phyloP scores from a whole-genome alignment of 2,888 invertebrate genomes.

The Caenorhabditis sp. region DNA sequence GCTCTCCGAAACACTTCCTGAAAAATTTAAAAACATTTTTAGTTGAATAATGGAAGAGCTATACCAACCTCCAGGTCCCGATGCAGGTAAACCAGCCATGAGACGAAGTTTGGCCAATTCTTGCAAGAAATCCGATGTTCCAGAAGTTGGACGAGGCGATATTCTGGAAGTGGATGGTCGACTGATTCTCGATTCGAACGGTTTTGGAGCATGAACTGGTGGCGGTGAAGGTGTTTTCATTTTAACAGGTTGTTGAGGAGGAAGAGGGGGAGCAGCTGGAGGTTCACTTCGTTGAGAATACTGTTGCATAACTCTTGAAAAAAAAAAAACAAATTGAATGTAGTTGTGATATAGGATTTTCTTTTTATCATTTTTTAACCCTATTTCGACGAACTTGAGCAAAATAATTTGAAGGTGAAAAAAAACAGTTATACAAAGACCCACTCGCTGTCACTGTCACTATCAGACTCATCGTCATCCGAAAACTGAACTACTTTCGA shows the following conservation, averaged over 20 bases:
- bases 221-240: not conserved
- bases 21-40: not conserved
- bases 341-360: too few species aligned
- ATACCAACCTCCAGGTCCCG: slow-evolving; percentile 4
- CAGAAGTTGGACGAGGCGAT: slow-evolving; percentile 22
- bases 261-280: not conserved
- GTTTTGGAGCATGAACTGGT: slow-evolving; percentile 1
- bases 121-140: slow-evolving; percentile 39
- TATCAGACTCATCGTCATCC: slow-evolving; percentile 42
- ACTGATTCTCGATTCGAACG: slow-evolving; percentile 1
- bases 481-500: slow-evolving; percentile 43
- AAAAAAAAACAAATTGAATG: too few species aligned
- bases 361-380: too few species aligned
- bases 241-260: not conserved
- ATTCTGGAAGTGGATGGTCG: slow-evolving; percentile 20
- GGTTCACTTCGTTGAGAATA: not conserved
- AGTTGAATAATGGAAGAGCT: too few species aligned
- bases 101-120: slow-evolving; percentile 41
- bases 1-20: not conserved
- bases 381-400: too few species aligned
- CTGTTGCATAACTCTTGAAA: not conserved
- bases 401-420: too few species aligned
- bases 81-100: slow-evolving; percentile 45
- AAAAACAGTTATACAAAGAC: too few species aligned
- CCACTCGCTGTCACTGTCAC: slow-evolving; percentile 41